Evolutionary conservation across 2,888 invertebrate genomes (phyloP).

Genomic region (Terebella lapidaria): DNA sequence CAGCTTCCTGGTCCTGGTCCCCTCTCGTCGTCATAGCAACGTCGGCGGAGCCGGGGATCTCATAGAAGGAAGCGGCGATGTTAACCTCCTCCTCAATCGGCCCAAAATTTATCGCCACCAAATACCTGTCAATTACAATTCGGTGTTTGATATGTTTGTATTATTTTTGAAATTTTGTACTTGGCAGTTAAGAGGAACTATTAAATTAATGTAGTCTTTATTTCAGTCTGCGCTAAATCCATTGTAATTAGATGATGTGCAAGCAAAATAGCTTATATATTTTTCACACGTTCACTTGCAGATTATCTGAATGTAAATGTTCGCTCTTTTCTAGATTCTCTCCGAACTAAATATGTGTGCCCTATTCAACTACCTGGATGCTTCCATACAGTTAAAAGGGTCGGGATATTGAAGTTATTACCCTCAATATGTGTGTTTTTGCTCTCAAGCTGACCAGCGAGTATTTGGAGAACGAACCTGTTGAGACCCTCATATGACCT

Average conservation of each 20-base stretch:
- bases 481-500: background rate
- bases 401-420: too few relatives aligned
- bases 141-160: background rate
- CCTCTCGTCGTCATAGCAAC: background rate
- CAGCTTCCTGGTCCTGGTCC: background rate
- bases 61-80: background rate
- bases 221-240: too few relatives aligned
- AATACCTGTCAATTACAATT: background rate
- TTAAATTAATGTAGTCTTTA: too few relatives aligned
- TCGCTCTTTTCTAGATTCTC: too few relatives aligned
- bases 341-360: too few relatives aligned
- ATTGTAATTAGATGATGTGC: background rate
- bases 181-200: background rate
- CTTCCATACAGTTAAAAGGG: too few relatives aligned
- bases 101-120: slow-evolving; percentile 1
- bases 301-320: too few relatives aligned
- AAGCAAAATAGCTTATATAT: background rate
- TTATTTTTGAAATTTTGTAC: too few relatives aligned
- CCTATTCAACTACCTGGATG: too few relatives aligned
- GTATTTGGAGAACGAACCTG: background rate
- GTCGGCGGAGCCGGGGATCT: background rate
- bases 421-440: background rate
- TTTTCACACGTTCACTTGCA: background rate
- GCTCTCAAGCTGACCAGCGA: background rate
- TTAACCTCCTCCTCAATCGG: background rate